Conservation (phyloP, 2,888 invertebrate genomes). For the Pachycephus smyrnensis region DNA sequence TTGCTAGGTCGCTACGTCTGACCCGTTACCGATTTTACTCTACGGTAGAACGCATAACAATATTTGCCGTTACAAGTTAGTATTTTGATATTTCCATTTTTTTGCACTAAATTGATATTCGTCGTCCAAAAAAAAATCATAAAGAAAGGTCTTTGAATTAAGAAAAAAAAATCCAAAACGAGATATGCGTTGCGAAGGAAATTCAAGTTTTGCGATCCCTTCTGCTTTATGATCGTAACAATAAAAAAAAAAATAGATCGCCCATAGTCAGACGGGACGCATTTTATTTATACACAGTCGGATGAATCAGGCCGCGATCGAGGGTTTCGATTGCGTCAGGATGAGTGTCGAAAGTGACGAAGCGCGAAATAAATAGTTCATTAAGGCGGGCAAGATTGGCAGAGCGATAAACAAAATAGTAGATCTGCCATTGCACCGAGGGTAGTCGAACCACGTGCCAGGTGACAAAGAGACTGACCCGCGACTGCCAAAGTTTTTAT, state of each 20-base stretch:
- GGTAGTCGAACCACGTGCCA: neutral
- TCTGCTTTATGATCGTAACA: neutral
- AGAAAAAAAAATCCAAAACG: neutral
- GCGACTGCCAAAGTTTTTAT: conserved; percentile 16
- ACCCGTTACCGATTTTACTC: conserved; percentile 12
- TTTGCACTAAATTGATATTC: neutral
- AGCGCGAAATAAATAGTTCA: neutral
- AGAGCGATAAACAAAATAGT: neutral
- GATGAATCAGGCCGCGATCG: neutral
- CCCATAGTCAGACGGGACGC: neutral
- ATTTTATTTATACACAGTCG: neutral
- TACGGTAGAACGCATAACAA: neutral
- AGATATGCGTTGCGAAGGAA: neutral
- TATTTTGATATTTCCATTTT: neutral
- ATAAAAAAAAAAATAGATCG: neutral
- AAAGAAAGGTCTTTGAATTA: no score
- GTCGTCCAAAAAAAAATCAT: neutral
- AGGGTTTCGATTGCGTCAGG: neutral
- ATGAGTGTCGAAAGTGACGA: neutral
- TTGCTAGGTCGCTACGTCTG: conserved; percentile 36
- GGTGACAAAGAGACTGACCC: neutral
- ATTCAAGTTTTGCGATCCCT: neutral
- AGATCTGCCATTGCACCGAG: neutral
- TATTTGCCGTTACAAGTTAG: neutral
- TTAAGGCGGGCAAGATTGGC: neutral